phyloP scores from a whole-genome alignment of 2,113 vertebrate genomes.

The Brienomyrus longianalis region DNA sequence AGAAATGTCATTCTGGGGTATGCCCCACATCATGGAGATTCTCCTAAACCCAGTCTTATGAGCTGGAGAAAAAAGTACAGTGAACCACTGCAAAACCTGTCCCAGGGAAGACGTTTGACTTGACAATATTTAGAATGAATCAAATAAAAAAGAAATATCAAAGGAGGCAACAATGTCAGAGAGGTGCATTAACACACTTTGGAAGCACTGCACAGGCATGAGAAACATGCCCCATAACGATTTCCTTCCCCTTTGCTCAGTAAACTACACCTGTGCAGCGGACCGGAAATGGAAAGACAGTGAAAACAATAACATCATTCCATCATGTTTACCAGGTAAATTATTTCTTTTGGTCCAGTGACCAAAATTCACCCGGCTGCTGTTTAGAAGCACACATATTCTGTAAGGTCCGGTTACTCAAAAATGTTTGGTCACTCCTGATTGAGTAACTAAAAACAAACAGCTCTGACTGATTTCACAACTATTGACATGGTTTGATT shows the following conservation, averaged over 20 bases:
- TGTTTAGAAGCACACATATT: background rate
- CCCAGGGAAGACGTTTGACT: background rate
- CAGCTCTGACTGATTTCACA: background rate
- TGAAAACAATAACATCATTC: conserved; percentile 26
- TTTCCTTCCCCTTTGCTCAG: conserved; percentile 22
- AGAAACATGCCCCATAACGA: background rate
- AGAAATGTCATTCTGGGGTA: background rate
- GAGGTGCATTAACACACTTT: background rate
- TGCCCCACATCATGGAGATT: background rate
- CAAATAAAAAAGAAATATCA: background rate
- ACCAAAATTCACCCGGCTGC: background rate
- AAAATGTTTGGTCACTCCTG: background rate
- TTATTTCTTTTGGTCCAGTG: background rate
- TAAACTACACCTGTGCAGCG: conserved; percentile 45
- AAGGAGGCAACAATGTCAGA: background rate
- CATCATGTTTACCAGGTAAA: conserved; percentile 53
- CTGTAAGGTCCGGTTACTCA: background rate
- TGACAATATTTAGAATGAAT: background rate
- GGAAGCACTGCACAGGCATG: background rate
- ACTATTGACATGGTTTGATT: background rate
- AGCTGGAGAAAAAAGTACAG: background rate
- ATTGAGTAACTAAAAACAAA: background rate
- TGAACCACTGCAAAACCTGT: background rate
- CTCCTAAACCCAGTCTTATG: background rate
- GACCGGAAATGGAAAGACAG: conserved; percentile 50